Evolutionary conservation across 2,113 vertebrate species (phyloP), one percentile per base, ranked within the genome.

Genomic region (Hepsetus odoe): DNA sequence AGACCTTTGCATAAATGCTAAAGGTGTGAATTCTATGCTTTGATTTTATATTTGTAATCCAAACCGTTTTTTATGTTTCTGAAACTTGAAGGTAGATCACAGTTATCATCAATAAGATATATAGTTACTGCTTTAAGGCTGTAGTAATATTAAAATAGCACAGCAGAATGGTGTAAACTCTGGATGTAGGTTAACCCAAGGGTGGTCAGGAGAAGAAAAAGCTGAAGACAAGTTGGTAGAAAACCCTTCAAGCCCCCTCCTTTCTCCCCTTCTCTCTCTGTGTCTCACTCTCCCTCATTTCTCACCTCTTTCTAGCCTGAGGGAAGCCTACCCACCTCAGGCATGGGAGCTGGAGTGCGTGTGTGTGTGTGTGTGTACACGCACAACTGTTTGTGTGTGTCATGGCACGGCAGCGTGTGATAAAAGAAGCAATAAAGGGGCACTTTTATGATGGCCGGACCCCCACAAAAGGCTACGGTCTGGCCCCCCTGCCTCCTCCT

Each of bases 401-500:
- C 84, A 80, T 75, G 83, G 86, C 88, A 86, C 42, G 84, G 84
- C 82, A 87, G 88, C 83, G 69, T 88, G 89, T 86, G 89, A 88
- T 86, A 87, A 85, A 84, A 89, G 85, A 85, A 85, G 87, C 89
- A 91, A 89, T 90, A 93, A 91, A 90, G 87, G 86, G 86, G 73
- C 84, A 84, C 88, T 91, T 89, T 87, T 89, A 89, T 86, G 89
- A 88, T 83, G 83, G 88, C 82, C 85, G 76, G 66, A 82, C 84
- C 83, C 81, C 87, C 85, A 92, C 90, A 93, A 91, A 90, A 88
- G 85, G 85, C 83, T 89, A 80, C 85, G 91, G 87, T 89, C 89
- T 87, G 86, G 76, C 85, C 84, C 87, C 82, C 74, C 30, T 46
- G 58, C 83, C 82, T 46, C 65, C 73, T 76, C 86, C 87, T 46